Evolutionary conservation across 2,888 invertebrate species (phyloP), one percentile per base, ranked within the genome.

Genomic region (Cremastobaeus sp.): DNA sequence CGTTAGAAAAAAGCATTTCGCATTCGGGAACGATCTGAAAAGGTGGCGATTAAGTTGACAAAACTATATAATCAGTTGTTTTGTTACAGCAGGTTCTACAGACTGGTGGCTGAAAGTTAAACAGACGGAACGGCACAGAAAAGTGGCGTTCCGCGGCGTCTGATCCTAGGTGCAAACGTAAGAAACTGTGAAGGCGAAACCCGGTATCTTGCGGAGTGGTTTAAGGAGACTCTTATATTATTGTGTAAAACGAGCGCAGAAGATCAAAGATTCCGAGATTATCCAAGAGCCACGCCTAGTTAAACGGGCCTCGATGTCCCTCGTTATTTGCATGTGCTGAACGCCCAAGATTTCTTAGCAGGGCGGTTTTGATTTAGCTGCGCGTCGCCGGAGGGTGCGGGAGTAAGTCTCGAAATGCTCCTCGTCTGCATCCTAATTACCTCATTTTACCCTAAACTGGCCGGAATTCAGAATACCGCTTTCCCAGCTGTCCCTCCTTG

Each of bases 381-480:
- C 72, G 69, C 64, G 70, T 77, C 60, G 70, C 70, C 48, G 48
- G 71, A 54, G 71, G 71, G 75, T 64, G 52, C 54, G 45, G 14
- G 54, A 35, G 12, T 11, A 35, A 45, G 52, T 32, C 11, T 41
- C 55, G 28, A 41, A 60, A 60, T 77, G 77, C 76, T 77, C 78
- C 81, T 82, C 79, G 83, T 84, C 83, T 84, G 86, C 86, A 87
- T 87, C 82, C 85, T 87, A 87, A 87, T 86, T 86, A 85, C 86
- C 84, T 86, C 84, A 86, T 86, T 87, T 85, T 79, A 75, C 78
- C 76, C 78, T 77, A 82, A 84, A 85, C 83, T 83, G 82, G 79
- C 80, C 82, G 82, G 82, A 85, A 83, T 84, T 78, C 77, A 60
- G 83, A 80, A 81, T 80, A 77, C 78, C 72, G 66, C 64, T 70